Conservation (phyloP, 2,888 invertebrate genomes). For the Entomobrya multifasciata region DNA sequence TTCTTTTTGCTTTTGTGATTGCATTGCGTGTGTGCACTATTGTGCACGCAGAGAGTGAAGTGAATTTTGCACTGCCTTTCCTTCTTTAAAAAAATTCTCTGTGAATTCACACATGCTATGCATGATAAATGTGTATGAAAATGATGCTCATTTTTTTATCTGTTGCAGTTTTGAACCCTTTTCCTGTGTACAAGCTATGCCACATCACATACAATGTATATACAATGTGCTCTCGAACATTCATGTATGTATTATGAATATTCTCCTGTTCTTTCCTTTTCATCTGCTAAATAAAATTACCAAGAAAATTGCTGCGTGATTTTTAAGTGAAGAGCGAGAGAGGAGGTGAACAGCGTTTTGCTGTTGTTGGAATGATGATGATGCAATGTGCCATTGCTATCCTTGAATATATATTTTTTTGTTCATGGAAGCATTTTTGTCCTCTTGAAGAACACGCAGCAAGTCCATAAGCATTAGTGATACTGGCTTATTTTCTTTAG, state of each 20-base stretch:
- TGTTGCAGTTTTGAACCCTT: slow-evolving; percentile 27
- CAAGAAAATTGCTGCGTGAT: not conserved
- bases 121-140: no score
- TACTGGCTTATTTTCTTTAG: no score
- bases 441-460: slow-evolving; percentile 32
- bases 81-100: slow-evolving; percentile 10
- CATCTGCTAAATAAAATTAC: not conserved
- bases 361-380: not conserved
- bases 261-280: no score
- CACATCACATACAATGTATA: no score
- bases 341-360: no score
- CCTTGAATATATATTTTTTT: slow-evolving; percentile 58
- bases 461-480: no score
- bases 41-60: slow-evolving; percentile 17
- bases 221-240: no score
- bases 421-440: slow-evolving; percentile 57
- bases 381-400: slow-evolving; percentile 37
- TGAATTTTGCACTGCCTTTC: slow-evolving; percentile 50
- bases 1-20: no score
- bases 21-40: slow-evolving; percentile 35
- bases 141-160: slow-evolving; percentile 5
- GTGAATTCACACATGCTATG: not conserved
- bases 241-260: no score
- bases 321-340: not conserved
- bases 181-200: slow-evolving; percentile 32